phyloP scores from a whole-genome alignment of 2,797 vertebrate species.

The Macropus fuliginosus region DNA sequence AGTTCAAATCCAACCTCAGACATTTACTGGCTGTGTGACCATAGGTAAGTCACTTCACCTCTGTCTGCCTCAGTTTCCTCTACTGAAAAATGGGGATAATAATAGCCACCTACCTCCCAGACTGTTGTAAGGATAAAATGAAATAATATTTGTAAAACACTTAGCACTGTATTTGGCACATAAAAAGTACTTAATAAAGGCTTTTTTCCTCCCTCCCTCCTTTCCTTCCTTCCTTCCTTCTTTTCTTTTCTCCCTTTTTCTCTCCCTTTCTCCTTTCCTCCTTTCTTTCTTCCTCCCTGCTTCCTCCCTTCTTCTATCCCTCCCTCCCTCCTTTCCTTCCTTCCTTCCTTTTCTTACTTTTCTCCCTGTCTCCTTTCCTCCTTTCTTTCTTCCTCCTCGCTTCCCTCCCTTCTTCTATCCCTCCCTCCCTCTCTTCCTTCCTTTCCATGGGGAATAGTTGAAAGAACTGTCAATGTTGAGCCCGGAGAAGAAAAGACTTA shows the following conservation, averaged over 20 bases:
- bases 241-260: fast-evolving
- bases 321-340: background rate
- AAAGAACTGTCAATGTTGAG: background rate
- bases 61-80: background rate
- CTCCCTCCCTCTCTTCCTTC: background rate
- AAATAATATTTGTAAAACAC: background rate
- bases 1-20: background rate
- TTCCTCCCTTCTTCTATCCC: background rate
- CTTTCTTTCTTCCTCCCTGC: too few species aligned
- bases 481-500: background rate
- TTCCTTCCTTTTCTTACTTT: fast-evolving
- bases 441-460: background rate
- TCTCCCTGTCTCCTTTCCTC: too few species aligned
- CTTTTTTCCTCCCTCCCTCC: fast-evolving
- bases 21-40: background rate
- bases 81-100: background rate
- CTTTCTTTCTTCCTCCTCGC: too few species aligned
- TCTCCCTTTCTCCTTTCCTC: too few species aligned
- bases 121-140: background rate
- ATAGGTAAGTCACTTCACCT: background rate
- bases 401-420: background rate
- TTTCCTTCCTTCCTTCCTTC: background rate
- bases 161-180: background rate
- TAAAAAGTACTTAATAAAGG: background rate
- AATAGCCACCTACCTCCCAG: background rate